These are phyloP conservation scores for Drosophila vallismaia DNA, from an alignment of 2,888 invertebrate species.

Conservation along the genomic window DNA sequence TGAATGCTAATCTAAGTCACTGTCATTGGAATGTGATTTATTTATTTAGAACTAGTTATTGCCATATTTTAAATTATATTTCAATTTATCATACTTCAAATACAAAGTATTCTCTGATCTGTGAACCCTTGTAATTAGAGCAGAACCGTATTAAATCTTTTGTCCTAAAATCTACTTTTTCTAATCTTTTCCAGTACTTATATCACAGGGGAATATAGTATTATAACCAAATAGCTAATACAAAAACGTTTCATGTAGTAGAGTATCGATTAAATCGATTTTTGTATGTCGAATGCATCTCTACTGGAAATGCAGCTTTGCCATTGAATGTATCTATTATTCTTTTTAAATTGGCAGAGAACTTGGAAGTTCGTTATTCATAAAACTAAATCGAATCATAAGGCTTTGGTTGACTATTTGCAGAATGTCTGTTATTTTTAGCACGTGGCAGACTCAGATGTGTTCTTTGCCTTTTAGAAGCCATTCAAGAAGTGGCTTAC, in stretches of 20 bases:
- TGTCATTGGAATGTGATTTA: background rate
- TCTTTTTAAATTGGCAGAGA: background rate
- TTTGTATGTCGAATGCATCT: too few species aligned
- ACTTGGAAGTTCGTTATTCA: background rate
- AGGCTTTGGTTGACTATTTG: conserved; percentile 19
- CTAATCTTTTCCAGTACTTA: too few species aligned
- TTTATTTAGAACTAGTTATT: background rate
- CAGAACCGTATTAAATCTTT: too few species aligned
- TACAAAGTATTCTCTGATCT: background rate
- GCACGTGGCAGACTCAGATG: conserved; percentile 31
- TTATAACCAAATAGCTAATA: too few species aligned
- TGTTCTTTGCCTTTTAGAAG: conserved; percentile 18
- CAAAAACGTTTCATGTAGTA: too few species aligned
- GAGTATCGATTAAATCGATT: too few species aligned
- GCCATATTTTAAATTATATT: background rate
- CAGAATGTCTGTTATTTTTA: conserved; percentile 38
- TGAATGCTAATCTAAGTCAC: background rate
- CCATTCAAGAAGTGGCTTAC: conserved; percentile 32
- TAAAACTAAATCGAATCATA: background rate
- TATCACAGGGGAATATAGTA: too few species aligned
- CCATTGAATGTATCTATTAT: too few species aligned
- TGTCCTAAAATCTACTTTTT: background rate
- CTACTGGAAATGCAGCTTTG: too few species aligned
- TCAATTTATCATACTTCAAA: background rate
- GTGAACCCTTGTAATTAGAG: background rate